Evolutionary conservation across 92 coral and sea anemone species (phyloP).

Genomic region (Zoanthus sociatus): DNA sequence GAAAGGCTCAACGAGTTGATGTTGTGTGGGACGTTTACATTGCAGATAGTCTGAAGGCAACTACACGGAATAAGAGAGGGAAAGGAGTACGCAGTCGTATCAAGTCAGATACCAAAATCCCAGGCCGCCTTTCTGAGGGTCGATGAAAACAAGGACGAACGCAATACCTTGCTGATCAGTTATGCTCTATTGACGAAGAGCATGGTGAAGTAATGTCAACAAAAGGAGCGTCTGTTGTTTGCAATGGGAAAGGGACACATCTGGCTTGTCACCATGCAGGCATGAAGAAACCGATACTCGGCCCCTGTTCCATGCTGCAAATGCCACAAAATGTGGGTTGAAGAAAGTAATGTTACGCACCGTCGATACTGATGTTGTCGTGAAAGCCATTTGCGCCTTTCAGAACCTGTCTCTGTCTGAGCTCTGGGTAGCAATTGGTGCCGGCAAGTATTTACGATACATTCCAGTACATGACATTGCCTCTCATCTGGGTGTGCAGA

Average conservation of each 20-base stretch:
- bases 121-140: background rate
- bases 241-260: conserved; percentile 18
- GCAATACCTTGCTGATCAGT: conserved; percentile 28
- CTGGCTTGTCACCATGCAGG: conserved; percentile 31
- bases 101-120: background rate
- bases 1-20: too few species aligned
- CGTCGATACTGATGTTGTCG: conserved; percentile 59
- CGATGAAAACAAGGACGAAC: conserved; percentile 25
- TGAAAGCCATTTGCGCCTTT: background rate
- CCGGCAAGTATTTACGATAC: conserved; percentile 67
- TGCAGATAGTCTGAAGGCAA: conserved; percentile 57
- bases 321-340: conserved; percentile 43
- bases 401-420: conserved; percentile 46
- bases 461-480: conserved; percentile 61
- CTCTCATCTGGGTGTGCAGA: conserved; percentile 42
- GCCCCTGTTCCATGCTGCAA: background rate
- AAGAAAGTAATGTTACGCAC: conserved; percentile 35
- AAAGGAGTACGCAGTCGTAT: background rate
- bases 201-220: conserved; percentile 34
- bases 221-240: conserved; percentile 35
- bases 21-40: too few species aligned
- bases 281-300: conserved; percentile 29
- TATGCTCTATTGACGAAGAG: too few species aligned
- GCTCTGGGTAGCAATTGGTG: conserved; percentile 73
- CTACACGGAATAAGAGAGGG: conserved; percentile 64